Percentiles rank a stretch among this genome's conserved stretches.
Evolutionary conservation across 2,113 vertebrate genomes (phyloP).

Genomic region (Daphoenositta chrysoptera): DNA sequence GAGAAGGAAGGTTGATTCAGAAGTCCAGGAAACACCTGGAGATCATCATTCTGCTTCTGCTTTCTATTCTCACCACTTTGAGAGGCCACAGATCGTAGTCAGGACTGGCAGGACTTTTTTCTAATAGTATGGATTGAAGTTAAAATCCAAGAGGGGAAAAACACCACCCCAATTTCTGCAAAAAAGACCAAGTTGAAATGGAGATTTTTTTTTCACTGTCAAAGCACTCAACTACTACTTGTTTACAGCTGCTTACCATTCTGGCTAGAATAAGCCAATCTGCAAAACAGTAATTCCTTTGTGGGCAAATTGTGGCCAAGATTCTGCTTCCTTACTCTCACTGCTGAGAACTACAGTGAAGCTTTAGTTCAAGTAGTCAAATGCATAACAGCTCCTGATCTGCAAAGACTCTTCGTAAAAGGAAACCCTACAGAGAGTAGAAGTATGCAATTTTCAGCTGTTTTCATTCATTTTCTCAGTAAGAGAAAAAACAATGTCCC

Average conservation of each 20-base stretch:
- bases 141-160: background rate
- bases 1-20: background rate
- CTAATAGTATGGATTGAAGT: background rate
- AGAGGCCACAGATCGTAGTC: background rate
- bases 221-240: background rate
- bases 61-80: background rate
- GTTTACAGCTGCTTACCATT: background rate
- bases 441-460: background rate
- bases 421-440: background rate
- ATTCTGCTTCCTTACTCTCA: background rate
- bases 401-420: background rate
- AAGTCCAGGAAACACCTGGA: background rate
- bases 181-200: background rate
- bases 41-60: background rate
- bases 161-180: background rate
- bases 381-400: background rate
- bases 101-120: background rate
- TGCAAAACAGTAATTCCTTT: background rate
- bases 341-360: background rate
- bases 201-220: background rate
- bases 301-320: background rate
- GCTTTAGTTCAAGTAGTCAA: background rate
- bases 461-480: slow-evolving; percentile 4
- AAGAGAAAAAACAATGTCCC: background rate
- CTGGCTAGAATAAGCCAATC: background rate